phyloP scores from a whole-genome alignment of 1,140 invertebrate species.

The Drosophila lini region DNA sequence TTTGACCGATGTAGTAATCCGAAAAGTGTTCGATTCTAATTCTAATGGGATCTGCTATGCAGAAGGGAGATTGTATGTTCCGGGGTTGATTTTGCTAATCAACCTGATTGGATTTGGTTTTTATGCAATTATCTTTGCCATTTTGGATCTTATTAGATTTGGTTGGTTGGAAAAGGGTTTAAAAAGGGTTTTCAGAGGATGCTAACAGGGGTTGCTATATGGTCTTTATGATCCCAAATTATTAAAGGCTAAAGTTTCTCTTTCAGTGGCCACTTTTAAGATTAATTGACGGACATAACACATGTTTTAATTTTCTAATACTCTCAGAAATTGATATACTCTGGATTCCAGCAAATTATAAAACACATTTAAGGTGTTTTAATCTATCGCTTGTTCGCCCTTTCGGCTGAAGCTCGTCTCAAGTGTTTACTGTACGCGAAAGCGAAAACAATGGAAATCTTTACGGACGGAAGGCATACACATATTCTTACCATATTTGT shows the following conservation, averaged over 20 bases:
- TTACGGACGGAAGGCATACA: not conserved
- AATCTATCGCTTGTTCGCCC: not conserved
- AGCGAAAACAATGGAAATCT: slow-evolving; percentile 37
- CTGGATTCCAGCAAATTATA: not conserved
- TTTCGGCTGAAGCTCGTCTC: slow-evolving; percentile 34
- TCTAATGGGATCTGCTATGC: slow-evolving; percentile 15
- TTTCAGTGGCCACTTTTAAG: not conserved
- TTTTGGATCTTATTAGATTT: slow-evolving; percentile 18
- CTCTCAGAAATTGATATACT: not conserved
- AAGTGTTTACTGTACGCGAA: slow-evolving; percentile 50
- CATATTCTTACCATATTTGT: slow-evolving; percentile 7
- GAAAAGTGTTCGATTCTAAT: slow-evolving; percentile 29
- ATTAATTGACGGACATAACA: not conserved
- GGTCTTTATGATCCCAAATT: not conserved
- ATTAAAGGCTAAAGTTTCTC: not conserved
- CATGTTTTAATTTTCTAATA: not conserved
- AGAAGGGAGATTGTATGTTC: not conserved
- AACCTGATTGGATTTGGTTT: slow-evolving; percentile 34
- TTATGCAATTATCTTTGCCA: slow-evolving; percentile 13
- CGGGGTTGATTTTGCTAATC: slow-evolving; percentile 35
- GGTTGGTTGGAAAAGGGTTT: not conserved
- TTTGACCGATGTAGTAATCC: slow-evolving; percentile 16
- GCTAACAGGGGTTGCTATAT: not conserved
- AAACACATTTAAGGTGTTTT: slow-evolving; percentile 10
- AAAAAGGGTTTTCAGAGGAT: not conserved